Evolutionary conservation across 2,113 vertebrate genomes (phyloP).

Genomic region (Chascanopsetta lugubris): DNA sequence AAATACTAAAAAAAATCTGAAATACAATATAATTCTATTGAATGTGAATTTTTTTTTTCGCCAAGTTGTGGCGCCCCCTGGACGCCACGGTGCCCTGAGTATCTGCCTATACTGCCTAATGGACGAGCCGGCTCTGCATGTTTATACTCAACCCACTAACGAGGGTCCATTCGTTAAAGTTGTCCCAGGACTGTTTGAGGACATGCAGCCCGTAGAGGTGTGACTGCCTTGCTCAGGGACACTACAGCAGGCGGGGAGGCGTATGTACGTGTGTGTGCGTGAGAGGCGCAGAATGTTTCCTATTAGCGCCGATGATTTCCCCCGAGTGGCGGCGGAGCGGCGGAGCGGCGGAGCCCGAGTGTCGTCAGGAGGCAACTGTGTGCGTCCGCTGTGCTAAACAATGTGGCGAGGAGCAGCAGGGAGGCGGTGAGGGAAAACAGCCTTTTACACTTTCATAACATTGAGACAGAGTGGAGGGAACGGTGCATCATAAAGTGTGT

Average conservation of each 20-base stretch:
- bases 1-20: no score
- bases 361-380: conserved; percentile 69
- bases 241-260: conserved; percentile 24
- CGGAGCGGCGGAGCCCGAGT: conserved; percentile 63
- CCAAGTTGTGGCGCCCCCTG: no score
- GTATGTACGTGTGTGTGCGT: conserved; percentile 9
- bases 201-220: not conserved
- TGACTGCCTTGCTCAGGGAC: conserved; percentile 18
- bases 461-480: conserved; percentile 61
- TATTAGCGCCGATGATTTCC: conserved; percentile 76
- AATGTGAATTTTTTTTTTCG: no score
- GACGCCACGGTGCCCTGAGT: no score
- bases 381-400: conserved; percentile 67
- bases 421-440: conserved; percentile 64
- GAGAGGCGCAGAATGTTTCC: conserved; percentile 70
- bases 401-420: conserved; percentile 58
- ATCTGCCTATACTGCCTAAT: no score
- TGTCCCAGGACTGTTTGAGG: conserved; percentile 15
- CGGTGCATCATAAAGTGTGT: conserved; percentile 59
- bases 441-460: conserved; percentile 67
- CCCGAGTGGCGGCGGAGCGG: conserved; percentile 58
- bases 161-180: conserved; percentile 3
- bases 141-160: not conserved
- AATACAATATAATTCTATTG: no score
- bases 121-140: no score